Evolutionary conservation across 2,113 vertebrate species (phyloP).

Genomic region (Columba livia): DNA sequence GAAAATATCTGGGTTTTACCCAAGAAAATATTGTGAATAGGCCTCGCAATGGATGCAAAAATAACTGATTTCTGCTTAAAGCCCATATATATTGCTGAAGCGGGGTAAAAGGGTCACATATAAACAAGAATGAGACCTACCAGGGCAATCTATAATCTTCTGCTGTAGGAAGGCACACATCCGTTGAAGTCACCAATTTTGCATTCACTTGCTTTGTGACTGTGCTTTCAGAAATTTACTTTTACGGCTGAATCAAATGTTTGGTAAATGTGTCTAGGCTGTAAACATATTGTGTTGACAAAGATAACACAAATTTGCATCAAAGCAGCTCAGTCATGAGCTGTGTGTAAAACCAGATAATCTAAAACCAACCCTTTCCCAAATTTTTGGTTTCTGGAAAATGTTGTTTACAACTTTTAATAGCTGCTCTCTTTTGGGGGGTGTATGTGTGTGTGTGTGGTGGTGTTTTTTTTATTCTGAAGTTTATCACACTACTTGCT

Average conservation of each 20-base stretch:
- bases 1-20: background rate
- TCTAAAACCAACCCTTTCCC: background rate
- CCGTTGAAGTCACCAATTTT: background rate
- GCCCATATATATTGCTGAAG: background rate
- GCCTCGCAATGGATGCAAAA: background rate
- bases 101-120: background rate
- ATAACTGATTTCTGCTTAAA: background rate
- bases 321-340: background rate
- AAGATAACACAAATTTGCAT: constrained; percentile 6
- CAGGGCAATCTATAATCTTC: background rate
- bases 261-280: background rate
- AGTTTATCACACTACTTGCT: background rate
- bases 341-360: background rate
- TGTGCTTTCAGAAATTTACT: background rate
- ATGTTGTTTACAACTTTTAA: background rate
- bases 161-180: rapidly evolving
- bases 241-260: background rate
- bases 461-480: background rate
- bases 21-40: background rate
- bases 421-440: background rate
- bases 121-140: background rate
- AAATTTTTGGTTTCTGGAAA: background rate
- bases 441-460: too few species aligned
- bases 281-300: background rate
- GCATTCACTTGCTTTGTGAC: background rate